phyloP scores from a whole-genome alignment of 2,113 vertebrate genomes.

The Mobula hypostoma region DNA sequence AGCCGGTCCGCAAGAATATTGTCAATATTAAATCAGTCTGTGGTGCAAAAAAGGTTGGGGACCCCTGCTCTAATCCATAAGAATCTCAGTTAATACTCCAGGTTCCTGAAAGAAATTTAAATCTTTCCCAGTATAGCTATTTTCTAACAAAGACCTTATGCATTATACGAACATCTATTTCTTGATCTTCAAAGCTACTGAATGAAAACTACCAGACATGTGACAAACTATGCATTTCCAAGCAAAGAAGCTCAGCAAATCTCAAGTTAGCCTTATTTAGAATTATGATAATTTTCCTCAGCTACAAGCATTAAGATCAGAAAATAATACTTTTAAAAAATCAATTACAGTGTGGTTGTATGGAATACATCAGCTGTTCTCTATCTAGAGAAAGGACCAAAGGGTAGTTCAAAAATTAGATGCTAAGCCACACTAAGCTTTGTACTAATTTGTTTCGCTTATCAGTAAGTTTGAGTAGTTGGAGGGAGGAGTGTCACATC shows the following conservation, averaged over 20 bases:
- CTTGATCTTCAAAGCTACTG: not conserved
- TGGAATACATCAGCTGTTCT: not conserved
- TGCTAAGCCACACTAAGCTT: not conserved
- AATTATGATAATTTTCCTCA: slow-evolving; percentile 8
- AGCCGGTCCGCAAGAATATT: too few species aligned
- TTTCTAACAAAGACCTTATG: not conserved
- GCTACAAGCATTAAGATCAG: not conserved
- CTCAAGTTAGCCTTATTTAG: not conserved
- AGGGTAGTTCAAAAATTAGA: not conserved
- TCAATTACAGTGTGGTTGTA: not conserved
- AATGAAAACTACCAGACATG: too few species aligned
- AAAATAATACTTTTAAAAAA: not conserved
- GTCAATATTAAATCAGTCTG: too few species aligned
- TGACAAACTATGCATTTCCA: not conserved
- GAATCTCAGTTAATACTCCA: not conserved
- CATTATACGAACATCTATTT: not conserved
- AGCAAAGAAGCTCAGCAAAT: not conserved
- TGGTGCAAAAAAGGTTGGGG: too few species aligned
- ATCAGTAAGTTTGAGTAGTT: not conserved
- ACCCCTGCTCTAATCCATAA: not conserved
- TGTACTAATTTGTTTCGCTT: not conserved
- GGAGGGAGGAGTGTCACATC: not conserved
- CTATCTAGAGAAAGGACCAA: too few species aligned
- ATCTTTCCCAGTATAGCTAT: not conserved
- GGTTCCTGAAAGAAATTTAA: not conserved